Percentiles rank a stretch among this genome's conserved stretches.
Conservation (phyloP, 2,888 invertebrate species). For the Lamellibrachia satsuma region DNA sequence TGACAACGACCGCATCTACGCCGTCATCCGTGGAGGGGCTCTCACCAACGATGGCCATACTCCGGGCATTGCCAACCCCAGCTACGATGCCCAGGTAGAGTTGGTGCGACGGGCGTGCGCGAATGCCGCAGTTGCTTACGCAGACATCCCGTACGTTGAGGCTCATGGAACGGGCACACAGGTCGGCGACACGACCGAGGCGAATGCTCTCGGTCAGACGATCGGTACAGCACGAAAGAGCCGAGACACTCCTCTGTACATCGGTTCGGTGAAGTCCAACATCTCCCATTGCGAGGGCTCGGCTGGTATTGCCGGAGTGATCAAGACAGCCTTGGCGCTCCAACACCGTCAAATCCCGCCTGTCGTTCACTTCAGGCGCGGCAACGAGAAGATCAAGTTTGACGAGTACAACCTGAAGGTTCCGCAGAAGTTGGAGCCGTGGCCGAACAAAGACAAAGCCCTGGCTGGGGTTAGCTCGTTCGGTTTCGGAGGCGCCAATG, state of each 20-base stretch:
- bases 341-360: too few species aligned
- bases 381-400: too few species aligned
- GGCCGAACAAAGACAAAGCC: not conserved
- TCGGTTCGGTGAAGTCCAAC: not conserved
- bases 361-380: too few species aligned
- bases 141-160: slow-evolving; percentile 48
- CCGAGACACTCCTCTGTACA: not conserved
- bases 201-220: slow-evolving; percentile 42
- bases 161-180: slow-evolving; percentile 61
- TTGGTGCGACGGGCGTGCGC: not conserved
- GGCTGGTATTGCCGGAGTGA: not conserved
- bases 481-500: slow-evolving; percentile 20
- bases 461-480: slow-evolving; percentile 17
- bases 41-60: slow-evolving; percentile 59
- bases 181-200: slow-evolving; percentile 60
- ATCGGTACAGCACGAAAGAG: slow-evolving; percentile 23
- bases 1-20: slow-evolving; percentile 44
- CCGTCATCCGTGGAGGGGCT: slow-evolving; percentile 48
- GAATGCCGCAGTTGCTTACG: not conserved
- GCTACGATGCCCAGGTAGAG: slow-evolving; percentile 36
- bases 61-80: slow-evolving; percentile 52
- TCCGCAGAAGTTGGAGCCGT: slow-evolving; percentile 1
- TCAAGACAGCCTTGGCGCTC: too few species aligned
- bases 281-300: not conserved
- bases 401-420: not conserved